phyloP scores from a whole-genome alignment of 92 coral and sea anemone genomes.

The Actinernus sp. region DNA sequence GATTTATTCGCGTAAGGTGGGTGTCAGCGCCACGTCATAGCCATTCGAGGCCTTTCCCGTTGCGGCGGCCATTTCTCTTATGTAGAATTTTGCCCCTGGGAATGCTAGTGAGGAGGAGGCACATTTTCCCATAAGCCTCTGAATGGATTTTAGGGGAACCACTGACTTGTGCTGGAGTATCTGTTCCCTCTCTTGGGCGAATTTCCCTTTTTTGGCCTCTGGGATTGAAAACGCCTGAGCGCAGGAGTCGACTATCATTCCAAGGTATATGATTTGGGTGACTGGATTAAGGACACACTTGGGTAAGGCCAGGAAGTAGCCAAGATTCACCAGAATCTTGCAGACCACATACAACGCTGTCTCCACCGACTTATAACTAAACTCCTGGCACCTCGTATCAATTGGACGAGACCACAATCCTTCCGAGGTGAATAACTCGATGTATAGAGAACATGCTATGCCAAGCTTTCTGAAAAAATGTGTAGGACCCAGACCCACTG shows the following conservation, averaged over 20 bases:
- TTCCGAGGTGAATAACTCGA: slow-evolving; percentile 3
- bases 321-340: slow-evolving; percentile 4
- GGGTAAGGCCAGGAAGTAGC: slow-evolving; percentile 46
- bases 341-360: slow-evolving; percentile 43
- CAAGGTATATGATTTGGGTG: slow-evolving; percentile 20
- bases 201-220: slow-evolving; percentile 24
- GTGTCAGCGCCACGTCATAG: slow-evolving; percentile 9
- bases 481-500: slow-evolving; percentile 16
- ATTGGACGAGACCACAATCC: slow-evolving; percentile 35
- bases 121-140: slow-evolving; percentile 61
- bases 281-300: slow-evolving; percentile 45
- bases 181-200: slow-evolving; percentile 37
- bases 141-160: slow-evolving; percentile 26
- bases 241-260: slow-evolving; percentile 36
- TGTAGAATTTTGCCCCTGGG: slow-evolving; percentile 49
- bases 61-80: slow-evolving; percentile 45
- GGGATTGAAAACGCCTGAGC: slow-evolving; percentile 47
- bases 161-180: slow-evolving; percentile 13
- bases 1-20: slow-evolving; percentile 34
- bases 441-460: slow-evolving; percentile 21
- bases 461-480: slow-evolving; percentile 10
- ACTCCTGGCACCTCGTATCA: slow-evolving; percentile 1
- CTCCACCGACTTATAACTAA: slow-evolving; percentile 44
- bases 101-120: slow-evolving; percentile 55
- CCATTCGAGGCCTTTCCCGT: slow-evolving; percentile 3